These are phyloP conservation scores for Cistogaster globosa DNA, from an alignment of 2,888 invertebrate genomes.

Conservation along the genomic window DNA sequence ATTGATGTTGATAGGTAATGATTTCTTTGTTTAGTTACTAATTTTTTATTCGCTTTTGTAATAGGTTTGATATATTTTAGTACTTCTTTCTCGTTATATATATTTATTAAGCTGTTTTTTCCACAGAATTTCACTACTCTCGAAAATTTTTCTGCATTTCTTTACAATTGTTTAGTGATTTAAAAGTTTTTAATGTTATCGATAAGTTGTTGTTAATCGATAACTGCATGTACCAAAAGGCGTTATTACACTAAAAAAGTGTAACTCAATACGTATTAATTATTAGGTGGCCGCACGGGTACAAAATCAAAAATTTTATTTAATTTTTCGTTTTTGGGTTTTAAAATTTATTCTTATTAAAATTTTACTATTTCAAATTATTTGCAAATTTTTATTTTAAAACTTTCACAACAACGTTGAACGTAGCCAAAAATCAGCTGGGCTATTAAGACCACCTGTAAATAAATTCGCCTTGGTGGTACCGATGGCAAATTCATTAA, in stretches of 20 bases:
- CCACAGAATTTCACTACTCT: constrained; percentile 44
- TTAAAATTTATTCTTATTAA: too few relatives aligned
- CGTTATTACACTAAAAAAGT: constrained; percentile 38
- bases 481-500: too few relatives aligned
- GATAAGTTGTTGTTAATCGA: constrained; percentile 38
- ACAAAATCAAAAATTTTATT: too few relatives aligned
- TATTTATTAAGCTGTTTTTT: constrained; percentile 11
- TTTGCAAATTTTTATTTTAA: too few relatives aligned
- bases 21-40: background rate
- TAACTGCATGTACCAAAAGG: constrained; percentile 15
- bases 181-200: constrained; percentile 28
- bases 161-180: constrained; percentile 55
- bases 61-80: background rate
- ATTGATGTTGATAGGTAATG: background rate
- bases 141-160: constrained; percentile 59
- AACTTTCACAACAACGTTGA: too few relatives aligned
- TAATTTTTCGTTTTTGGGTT: too few relatives aligned
- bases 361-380: too few relatives aligned
- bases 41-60: constrained; percentile 2
- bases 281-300: too few relatives aligned
- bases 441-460: too few relatives aligned
- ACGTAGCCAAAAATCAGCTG: too few relatives aligned
- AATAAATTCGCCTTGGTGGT: too few relatives aligned
- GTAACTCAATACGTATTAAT: too few relatives aligned
- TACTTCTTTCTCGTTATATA: background rate